Conservation (phyloP, 2,113 vertebrate species). For the Galemys pyrenaicus region DNA sequence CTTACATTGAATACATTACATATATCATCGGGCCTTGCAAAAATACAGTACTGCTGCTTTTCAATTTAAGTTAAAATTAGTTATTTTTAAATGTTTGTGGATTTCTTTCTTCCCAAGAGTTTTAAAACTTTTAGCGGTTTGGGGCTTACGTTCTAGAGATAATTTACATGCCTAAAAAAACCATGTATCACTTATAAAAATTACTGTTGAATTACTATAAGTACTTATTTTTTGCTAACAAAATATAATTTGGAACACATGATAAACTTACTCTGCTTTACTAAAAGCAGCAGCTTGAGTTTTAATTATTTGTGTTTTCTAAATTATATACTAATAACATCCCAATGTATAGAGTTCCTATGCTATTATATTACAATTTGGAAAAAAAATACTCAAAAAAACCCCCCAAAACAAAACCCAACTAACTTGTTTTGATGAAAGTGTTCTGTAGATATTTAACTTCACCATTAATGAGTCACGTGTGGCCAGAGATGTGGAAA, state of each 20-base stretch:
- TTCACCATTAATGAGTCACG: conserved; percentile 4
- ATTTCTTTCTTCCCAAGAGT: conserved; percentile 26
- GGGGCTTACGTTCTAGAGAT: not conserved
- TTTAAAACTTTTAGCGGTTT: not conserved
- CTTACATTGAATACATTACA: not conserved
- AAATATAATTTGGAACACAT: conserved; percentile 25
- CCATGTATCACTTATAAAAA: conserved; percentile 27
- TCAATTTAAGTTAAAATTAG: not conserved
- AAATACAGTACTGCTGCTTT: not conserved
- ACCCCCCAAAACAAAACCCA: not conserved
- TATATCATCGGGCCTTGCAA: not conserved
- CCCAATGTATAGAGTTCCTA: not conserved
- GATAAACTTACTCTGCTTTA: conserved; percentile 12
- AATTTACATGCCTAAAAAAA: conserved; percentile 43
- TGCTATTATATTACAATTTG: not conserved
- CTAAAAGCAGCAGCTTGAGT: conserved; percentile 24
- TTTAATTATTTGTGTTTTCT: conserved; percentile 42
- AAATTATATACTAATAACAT: not conserved
- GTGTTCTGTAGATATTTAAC: conserved; percentile 28
- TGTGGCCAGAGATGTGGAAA: not conserved
- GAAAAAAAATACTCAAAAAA: not conserved
- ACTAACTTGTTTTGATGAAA: not conserved
- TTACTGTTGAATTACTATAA: not conserved
- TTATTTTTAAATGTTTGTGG: not conserved
- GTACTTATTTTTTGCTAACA: conserved; percentile 19